phyloP scores from a whole-genome alignment of 2,888 invertebrate genomes.

The Ectropis crepuscularia region DNA sequence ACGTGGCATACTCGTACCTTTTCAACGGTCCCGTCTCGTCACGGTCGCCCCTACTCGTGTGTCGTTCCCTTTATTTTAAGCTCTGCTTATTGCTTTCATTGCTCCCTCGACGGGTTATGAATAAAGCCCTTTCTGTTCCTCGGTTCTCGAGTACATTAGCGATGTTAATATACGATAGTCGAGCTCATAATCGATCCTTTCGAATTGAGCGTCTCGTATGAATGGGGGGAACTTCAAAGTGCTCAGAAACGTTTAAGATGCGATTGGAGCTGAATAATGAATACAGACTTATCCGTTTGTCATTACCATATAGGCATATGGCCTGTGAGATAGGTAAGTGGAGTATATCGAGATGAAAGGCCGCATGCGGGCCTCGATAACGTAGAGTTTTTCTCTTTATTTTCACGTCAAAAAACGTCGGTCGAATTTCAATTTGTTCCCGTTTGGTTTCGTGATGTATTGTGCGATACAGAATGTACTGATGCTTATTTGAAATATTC shows the following conservation, averaged over 20 bases:
- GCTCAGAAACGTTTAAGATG: constrained; percentile 40
- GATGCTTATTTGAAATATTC: constrained; percentile 37
- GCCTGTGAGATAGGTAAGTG: constrained; percentile 17
- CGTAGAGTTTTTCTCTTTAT: constrained; percentile 31
- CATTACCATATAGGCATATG: constrained; percentile 32
- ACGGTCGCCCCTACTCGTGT: constrained; percentile 38
- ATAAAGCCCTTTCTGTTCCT: constrained; percentile 64
- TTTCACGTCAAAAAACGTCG: constrained; percentile 37
- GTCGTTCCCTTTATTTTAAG: constrained; percentile 60
- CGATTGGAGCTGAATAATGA: constrained; percentile 42
- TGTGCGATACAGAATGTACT: constrained; percentile 22
- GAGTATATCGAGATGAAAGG: constrained; percentile 36
- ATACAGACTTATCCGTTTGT: constrained; percentile 41
- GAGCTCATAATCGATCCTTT: constrained; percentile 69
- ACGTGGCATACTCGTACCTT: constrained; percentile 40
- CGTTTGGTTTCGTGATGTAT: constrained; percentile 32
- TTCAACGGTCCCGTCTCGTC: constrained; percentile 30
- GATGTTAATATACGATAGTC: constrained; percentile 76
- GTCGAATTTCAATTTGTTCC: constrained; percentile 39
- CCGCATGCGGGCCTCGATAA: constrained; percentile 35
- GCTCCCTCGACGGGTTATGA: constrained; percentile 58
- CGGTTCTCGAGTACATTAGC: constrained; percentile 70
- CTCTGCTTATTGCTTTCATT: constrained; percentile 58
- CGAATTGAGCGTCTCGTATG: constrained; percentile 57
- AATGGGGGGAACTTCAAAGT: constrained; percentile 46